Percentiles rank a stretch among this genome's conserved stretches.
Conservation (phyloP, 2,113 vertebrate genomes). For the Rhinolophus sinicus region DNA sequence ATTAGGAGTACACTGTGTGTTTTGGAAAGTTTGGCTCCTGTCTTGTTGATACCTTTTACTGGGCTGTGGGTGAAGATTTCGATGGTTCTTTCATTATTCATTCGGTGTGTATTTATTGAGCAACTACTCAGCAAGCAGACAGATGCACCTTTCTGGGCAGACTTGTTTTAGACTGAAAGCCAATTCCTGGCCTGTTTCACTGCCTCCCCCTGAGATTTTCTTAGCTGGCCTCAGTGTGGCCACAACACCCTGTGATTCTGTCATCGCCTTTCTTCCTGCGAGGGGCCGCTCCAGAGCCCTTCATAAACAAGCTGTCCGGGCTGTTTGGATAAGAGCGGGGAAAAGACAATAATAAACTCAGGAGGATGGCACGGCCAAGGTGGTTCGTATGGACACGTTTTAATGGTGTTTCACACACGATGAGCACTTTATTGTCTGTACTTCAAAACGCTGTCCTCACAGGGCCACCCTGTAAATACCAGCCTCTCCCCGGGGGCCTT, state of each 20-base stretch:
- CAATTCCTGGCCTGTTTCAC: neutral
- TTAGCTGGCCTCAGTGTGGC: conserved; percentile 53
- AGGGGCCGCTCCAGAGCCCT: conserved; percentile 66
- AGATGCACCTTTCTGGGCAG: neutral
- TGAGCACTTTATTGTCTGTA: conserved; percentile 60
- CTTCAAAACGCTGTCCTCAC: conserved; percentile 68
- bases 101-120: neutral
- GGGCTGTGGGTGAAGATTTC: neutral
- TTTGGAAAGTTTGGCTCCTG: neutral
- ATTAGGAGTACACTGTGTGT: neutral
- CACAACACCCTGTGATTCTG: conserved; percentile 55
- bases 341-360: conserved; percentile 76
- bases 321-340: conserved; percentile 81
- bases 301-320: conserved; percentile 77
- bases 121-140: neutral
- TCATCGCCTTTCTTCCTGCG: conserved; percentile 58
- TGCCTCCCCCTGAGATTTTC: conserved; percentile 20
- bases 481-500: neutral
- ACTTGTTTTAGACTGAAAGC: neutral
- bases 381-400: conserved; percentile 65
- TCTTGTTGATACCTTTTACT: neutral
- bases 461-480: neutral
- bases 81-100: neutral
- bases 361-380: conserved; percentile 61
- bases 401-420: conserved; percentile 28